Evolutionary conservation across 2,797 vertebrate species (phyloP), one percentile per base, ranked within the genome.

Genomic region (Thalassophryne amazonica): DNA sequence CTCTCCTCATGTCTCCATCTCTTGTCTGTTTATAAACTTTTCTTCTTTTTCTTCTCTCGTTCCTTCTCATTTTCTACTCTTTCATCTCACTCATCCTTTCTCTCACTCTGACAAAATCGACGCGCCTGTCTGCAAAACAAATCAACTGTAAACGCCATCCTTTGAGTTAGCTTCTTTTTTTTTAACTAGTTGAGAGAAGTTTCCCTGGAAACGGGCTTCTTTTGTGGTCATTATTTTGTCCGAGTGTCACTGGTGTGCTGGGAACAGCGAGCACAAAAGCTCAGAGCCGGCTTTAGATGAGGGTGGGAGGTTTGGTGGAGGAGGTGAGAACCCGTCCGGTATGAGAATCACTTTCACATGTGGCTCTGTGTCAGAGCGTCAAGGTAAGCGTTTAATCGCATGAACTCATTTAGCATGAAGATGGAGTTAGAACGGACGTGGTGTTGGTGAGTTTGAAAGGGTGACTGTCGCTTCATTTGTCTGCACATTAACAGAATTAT

Each of bases 121-220:
- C 36, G 31, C 76, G 75, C 91, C 89, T 85, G 70, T 80, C 89
- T 81, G 82, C 53, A 46, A 83, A 84, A 90, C 85, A 87, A 85
- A 91, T 89, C 22, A 8, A 83, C 82, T 88, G 80, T 86, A 89
- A 90, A 89, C 64, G 70, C 71, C 81, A 70, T 30, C 63, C 11
- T 69, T 84, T 76, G 54, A 73, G 71, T 86, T 66, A 29, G 46
- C 34, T 34, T 53, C 48, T 63, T 42, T 28, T 82, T 71, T 69
- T 46, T 68, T 71, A 66, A 69, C 78, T 74, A 79, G 85, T 86
- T 78, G 60, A 73, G 38, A 54, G 71, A 88, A 84, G 95, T 95
- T 94, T 93, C 95, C 93, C 89, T 90, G 94, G 95, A 92, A 93
- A 98, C 94, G 74, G 74, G 88, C 80, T 92, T 91, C 92, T 91